Conservation (phyloP, 2,888 invertebrate species). For the Pardosa pseudoannulata region DNA sequence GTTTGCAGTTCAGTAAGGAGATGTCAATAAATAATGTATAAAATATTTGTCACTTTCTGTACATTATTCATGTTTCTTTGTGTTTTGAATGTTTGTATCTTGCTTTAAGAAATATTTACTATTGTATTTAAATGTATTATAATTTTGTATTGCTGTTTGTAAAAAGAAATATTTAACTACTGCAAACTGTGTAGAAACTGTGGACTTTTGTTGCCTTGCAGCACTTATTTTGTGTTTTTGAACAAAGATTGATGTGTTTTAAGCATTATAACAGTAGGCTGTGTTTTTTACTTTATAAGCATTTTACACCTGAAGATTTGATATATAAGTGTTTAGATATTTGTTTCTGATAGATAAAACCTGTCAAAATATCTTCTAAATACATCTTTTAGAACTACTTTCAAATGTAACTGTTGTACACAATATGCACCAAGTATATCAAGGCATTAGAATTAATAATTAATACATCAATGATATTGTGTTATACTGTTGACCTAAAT, state of each 20-base stretch:
- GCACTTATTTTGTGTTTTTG: slow-evolving; percentile 2
- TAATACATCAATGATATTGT: no score
- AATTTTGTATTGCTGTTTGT: neutral
- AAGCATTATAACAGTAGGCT: slow-evolving; percentile 1
- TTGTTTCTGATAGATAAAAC: no score
- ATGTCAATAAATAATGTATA: neutral
- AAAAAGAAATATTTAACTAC: slow-evolving; percentile 3
- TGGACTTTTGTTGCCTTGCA: neutral
- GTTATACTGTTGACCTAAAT: no score
- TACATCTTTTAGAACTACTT: no score
- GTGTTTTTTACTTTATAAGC: neutral
- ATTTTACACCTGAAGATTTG: no score
- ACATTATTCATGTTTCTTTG: neutral
- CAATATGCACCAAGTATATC: no score
- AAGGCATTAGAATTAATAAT: no score
- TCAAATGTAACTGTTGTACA: no score
- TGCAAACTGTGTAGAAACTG: neutral
- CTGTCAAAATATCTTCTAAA: no score
- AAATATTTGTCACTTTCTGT: neutral
- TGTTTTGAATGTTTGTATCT: slow-evolving; percentile 7
- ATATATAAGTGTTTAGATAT: no score
- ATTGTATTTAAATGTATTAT: slow-evolving; percentile 17
- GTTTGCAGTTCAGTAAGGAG: neutral
- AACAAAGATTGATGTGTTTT: neutral
- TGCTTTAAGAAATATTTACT: neutral